Percentiles rank a stretch among this genome's conserved stretches.
phyloP scores from a whole-genome alignment of 2,888 invertebrate genomes.

The Thecophora atra region DNA sequence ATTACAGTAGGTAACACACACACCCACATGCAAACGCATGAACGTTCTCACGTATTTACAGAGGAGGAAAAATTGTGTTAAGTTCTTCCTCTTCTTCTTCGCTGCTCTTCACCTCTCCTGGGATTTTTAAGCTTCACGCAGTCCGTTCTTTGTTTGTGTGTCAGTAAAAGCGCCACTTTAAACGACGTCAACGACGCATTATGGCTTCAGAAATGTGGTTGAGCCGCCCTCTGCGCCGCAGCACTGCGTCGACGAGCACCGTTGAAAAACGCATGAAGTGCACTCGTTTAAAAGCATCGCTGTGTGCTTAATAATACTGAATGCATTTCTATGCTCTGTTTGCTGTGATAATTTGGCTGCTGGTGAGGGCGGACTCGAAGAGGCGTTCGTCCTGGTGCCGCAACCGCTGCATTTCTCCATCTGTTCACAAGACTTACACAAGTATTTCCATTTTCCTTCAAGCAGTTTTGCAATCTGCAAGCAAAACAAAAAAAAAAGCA shows the following conservation, averaged over 20 bases:
- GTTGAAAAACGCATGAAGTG: constrained; percentile 16
- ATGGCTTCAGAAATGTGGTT: constrained; percentile 9
- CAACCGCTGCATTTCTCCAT: neutral
- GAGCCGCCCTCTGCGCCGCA: neutral
- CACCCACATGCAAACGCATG: neutral
- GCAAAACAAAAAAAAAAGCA: constrained; percentile 30
- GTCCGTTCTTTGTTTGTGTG: constrained; percentile 1
- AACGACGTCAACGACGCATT: neutral
- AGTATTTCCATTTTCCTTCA: constrained; percentile 8
- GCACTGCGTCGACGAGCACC: neutral
- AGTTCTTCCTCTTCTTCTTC: neutral
- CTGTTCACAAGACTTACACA: neutral
- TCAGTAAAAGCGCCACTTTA: constrained; percentile 19
- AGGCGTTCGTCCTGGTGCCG: neutral
- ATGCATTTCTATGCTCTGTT: constrained; percentile 4
- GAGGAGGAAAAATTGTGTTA: neutral
- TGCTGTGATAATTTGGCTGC: neutral
- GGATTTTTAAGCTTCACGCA: neutral
- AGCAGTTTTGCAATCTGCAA: too few species aligned
- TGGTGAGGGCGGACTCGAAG: neutral
- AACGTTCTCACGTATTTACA: neutral
- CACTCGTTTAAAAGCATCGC: constrained; percentile 15
- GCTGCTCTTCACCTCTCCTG: neutral
- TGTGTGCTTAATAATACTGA: constrained; percentile 10
- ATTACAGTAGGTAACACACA: neutral